Base-by-base conservation (phyloP, 2,797 vertebrate species). In the Mormyrus proboscirostris region DNA sequence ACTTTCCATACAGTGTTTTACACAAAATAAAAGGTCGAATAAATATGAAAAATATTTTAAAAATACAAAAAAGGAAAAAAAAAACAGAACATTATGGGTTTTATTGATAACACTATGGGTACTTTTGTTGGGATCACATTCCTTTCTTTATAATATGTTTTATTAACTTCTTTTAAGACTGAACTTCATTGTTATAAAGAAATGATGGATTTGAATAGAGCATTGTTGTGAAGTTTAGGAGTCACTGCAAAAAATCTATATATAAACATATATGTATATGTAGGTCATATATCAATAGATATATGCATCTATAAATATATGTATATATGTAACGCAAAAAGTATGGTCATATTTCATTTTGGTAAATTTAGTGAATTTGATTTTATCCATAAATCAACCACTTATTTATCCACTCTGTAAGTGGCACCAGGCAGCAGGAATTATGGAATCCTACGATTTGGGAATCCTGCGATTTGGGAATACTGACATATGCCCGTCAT, bases 1-100 rank as follows among this genome's bases (percentile, higher is more conserved):
- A 93, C 94, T 96, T 96, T 96, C 92, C 94, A 94, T 94, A 89
- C n/a, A 14, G 95, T 94, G 94, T 96, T 96, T 96, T 96, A 94
- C 94, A 96, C 91, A 94, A 94, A 90, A 7, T 29, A 93, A 90
- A 93, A 93, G 92, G 92, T 90, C 0, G 88, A 86, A 83, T 88
- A n/a, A 92, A 93, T 33, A 84, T 95, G 94, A 96, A 94, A 89
- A 91, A 91, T 91, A 89, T 89, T 65, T 41, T 22, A 49, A 83
- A 89, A 83, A 95, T 94, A 94, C 94, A 93, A 93, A 95, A 95
- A 93, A 95, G 29, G 2, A 92, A 94, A 92, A 93, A 93, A 91
- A 22, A 59, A 22, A 8, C 22, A 22, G 55, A n/a, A 92, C 94
- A 94, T 93, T 94, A 95, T 94, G 94, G 93, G 93, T 94, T 92